Conservation (phyloP, 1,140 invertebrate genomes). For the Zaprionus ghesquierei region DNA sequence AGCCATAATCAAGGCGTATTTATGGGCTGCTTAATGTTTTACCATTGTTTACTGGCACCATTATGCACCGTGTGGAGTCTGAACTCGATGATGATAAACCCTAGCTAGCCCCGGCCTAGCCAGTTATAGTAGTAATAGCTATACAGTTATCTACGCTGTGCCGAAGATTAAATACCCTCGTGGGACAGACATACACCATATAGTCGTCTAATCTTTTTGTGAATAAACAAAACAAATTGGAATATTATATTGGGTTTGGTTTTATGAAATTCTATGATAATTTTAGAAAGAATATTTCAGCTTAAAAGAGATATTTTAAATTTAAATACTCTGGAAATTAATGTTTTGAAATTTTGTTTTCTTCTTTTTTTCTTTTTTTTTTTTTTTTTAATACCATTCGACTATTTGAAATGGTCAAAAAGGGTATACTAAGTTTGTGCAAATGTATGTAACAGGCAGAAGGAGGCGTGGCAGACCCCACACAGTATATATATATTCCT, state of each 20-base stretch:
- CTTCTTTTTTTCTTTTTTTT: background rate
- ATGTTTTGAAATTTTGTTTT: no score
- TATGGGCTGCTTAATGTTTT: constrained; percentile 49
- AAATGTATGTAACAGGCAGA: no score
- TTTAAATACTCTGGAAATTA: no score
- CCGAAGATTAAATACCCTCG: background rate
- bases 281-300: no score
- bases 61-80: constrained; percentile 10
- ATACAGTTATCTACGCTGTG: background rate
- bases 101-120: background rate
- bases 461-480: no score
- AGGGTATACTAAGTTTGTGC: no score
- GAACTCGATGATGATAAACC: constrained; percentile 12
- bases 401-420: no score
- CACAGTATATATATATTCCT: no score
- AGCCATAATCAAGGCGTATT: constrained; percentile 73
- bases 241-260: background rate
- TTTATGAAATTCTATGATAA: no score
- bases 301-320: no score
- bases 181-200: background rate
- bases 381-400: no score
- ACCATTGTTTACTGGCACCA: constrained; percentile 24
- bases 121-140: background rate
- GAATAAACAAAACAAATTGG: background rate
- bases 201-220: background rate